Base-by-base conservation (phyloP, 1,140 invertebrate species). In the Drosophila aff. region DNA sequence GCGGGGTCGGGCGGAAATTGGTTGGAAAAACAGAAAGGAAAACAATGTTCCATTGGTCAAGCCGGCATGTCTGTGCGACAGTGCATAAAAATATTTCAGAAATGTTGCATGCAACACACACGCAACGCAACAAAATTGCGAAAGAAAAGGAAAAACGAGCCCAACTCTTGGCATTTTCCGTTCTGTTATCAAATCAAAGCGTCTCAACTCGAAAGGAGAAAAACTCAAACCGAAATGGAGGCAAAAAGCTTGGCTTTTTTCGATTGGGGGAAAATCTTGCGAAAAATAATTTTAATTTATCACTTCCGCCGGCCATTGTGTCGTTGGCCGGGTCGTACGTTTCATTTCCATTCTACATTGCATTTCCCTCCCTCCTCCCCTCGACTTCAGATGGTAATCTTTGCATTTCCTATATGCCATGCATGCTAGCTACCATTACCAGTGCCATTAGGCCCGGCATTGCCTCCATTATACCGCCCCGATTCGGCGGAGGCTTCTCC, bases 231-330 rank as follows among this genome's bases (percentile, higher is more conserved):
- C 18, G 55, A 62, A 61, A 59, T 21, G 36, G 13, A 21, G 58
- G 74, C 63, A 75, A 79, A 79, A 79, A 65, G 52, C 36, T 60
- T 21, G 59, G 18, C 43, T 65, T 79, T 67, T 67, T 64, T 67
- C 61, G 76, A 82, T 87, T 87, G 83, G 83, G 66, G 73, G 63
- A 81, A 90, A 90, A 90, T 85, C 85, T 90, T 90, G 85, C 85
- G 85, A 91, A 91, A 90, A 91, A 91, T 91, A 91, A 91, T 91
- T 91, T 91, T 91, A 91, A 91, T 91, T 91, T 91, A 91, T 91
- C 82, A 91, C 86, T 91, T 91, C 86, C 86, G 86, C 43, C 82
- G 87, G 86, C 86, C 86, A 90, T 90, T 90, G 86, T 90, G 82
- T 86, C 82, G 82, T 87, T 67, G 4, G 26, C 57, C 33, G 60